Percentiles rank a stretch among this genome's conserved stretches.
Evolutionary conservation across 1,140 invertebrate genomes (phyloP).

Genomic region (Bombus superbus): DNA sequence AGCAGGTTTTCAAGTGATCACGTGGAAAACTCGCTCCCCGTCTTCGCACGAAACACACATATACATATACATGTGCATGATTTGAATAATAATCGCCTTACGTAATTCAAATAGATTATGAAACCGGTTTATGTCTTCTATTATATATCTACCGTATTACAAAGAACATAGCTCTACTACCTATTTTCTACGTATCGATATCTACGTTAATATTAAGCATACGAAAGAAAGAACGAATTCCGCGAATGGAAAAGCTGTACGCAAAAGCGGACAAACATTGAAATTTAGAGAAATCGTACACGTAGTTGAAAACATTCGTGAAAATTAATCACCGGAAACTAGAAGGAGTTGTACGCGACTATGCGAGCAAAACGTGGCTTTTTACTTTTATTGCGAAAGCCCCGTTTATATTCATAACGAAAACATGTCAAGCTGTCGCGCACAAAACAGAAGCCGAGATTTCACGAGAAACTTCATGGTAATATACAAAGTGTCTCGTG

Average conservation of each 20-base stretch:
- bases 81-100: slow-evolving; percentile 50
- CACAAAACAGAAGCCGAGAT: slow-evolving; percentile 26
- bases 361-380: slow-evolving; percentile 20
- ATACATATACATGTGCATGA: slow-evolving; percentile 27
- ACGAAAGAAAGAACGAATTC: not conserved
- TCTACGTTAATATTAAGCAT: not conserved
- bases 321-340: slow-evolving; percentile 36
- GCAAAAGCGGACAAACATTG: not conserved
- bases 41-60: not conserved
- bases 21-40: slow-evolving; percentile 33
- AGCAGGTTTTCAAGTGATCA: slow-evolving; percentile 62
- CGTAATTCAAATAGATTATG: slow-evolving; percentile 43
- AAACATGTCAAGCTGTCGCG: slow-evolving; percentile 32
- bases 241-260: not conserved
- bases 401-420: slow-evolving; percentile 50
- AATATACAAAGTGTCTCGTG: slow-evolving; percentile 15
- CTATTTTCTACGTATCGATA: not conserved
- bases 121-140: slow-evolving; percentile 34
- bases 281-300: not conserved
- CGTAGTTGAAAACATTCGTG: not conserved
- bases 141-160: slow-evolving; percentile 27
- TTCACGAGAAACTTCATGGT: slow-evolving; percentile 12
- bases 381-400: slow-evolving; percentile 28
- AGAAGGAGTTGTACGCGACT: slow-evolving; percentile 1
- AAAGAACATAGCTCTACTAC: not conserved